Evolutionary conservation across 2,113 vertebrate species (phyloP), one percentile per base, ranked within the genome.

Genomic region (Lethenteron reissneri): DNA sequence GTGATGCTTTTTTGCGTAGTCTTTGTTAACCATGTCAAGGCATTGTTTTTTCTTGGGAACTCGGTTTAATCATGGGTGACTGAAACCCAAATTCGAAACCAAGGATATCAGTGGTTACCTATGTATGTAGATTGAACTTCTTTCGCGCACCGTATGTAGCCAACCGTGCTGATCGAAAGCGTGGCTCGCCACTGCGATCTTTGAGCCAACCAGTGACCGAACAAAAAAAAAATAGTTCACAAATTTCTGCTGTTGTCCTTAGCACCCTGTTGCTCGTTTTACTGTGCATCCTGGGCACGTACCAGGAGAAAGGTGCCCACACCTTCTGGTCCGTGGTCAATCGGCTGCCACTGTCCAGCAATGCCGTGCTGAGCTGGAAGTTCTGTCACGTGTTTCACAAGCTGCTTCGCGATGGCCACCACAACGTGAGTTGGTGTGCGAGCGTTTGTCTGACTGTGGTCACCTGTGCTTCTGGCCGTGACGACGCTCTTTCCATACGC

Each of bases 291-390:
- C 75, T 97, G 77, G 94, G 94, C 9, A 96, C 92, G 0, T 89
- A 97, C 79, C 84, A 91, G 0, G 92, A 99, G 82, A 99, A 96
- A 78, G 94, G 92, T 2, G 94, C 92, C 0, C 87, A 85, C 75
- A 97, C 92, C 62, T 97, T 99, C 81, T 99, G 94, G 94, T 95
- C 92, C 58, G 97, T 96, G 0, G 87, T 90, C 70, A 85, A 92
- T 1, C 90, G 94, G 15, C 84, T 99, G 72, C 92, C 92, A 0
- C 79, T 96, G 72, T 79, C 86, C 75, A 87, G 84, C 83, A 97
- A 83, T 57, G 81, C 94, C 77, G 87, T 99, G 79, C 85, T 99
- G 77, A 88, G 90, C 82, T 99, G 94, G 94, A 99, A 99, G 81
- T 96, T 96, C 83, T 97, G 88, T 78, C 89, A 95, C 0, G 92